Percentiles rank a stretch among this genome's conserved stretches.
Conservation (phyloP, 1,140 invertebrate genomes). For the Thaumetopoea pityocampa region DNA sequence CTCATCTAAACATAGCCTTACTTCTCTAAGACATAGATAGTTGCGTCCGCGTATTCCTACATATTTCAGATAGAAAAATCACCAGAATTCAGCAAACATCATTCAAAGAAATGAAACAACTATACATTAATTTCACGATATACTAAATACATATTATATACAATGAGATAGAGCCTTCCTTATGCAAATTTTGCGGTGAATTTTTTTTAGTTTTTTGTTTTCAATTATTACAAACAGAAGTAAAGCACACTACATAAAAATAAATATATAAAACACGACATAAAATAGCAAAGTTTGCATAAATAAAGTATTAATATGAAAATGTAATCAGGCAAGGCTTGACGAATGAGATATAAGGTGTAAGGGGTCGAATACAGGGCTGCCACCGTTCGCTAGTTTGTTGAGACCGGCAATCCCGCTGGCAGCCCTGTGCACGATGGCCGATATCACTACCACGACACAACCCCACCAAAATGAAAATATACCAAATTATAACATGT, state of each 20-base stretch:
- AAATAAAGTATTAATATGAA: conserved; percentile 50
- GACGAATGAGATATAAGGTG: conserved; percentile 52
- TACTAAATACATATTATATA: conserved; percentile 70
- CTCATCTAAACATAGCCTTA: conserved; percentile 11
- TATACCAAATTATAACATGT: conserved; percentile 70
- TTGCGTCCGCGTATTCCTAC: no score
- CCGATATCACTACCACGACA: conserved; percentile 8
- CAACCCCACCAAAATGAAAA: conserved; percentile 43
- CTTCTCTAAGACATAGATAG: no score
- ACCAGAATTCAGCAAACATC: conserved; percentile 29
- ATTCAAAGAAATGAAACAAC: conserved; percentile 47
- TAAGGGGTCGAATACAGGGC: conserved; percentile 24
- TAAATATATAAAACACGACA: conserved; percentile 67
- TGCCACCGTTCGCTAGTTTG: no score
- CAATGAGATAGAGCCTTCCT: conserved; percentile 49
- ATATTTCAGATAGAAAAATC: conserved; percentile 33
- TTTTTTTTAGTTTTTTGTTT: conserved; percentile 63
- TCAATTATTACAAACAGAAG: conserved; percentile 68
- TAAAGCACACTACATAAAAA: conserved; percentile 70
- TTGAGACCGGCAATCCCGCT: no score
- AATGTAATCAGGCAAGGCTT: conserved; percentile 57
- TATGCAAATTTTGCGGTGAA: conserved; percentile 44
- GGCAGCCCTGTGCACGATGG: conserved; percentile 7
- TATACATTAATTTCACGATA: conserved; percentile 64
- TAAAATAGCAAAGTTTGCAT: conserved; percentile 52